Percentiles rank a stretch among this genome's conserved stretches.
Evolutionary conservation across 1,140 invertebrate genomes (phyloP).

Genomic region (Heliconius melpomene): DNA sequence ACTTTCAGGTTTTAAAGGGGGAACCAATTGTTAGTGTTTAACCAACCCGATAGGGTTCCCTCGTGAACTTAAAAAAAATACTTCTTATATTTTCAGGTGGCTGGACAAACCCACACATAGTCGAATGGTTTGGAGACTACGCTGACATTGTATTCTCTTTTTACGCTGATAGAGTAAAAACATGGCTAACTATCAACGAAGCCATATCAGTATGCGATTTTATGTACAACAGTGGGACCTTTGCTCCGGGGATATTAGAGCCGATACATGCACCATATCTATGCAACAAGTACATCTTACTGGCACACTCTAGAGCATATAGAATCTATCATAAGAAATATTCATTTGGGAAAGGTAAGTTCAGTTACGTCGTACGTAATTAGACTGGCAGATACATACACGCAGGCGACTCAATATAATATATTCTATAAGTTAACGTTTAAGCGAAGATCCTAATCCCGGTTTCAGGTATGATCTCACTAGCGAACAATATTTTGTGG

Average conservation of each 20-base stretch:
- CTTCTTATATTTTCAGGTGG: conserved; percentile 24
- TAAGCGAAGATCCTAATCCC: no score
- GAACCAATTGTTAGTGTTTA: no score
- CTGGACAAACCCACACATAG: conserved; percentile 39
- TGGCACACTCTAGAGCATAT: conserved; percentile 37
- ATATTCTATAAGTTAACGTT: no score
- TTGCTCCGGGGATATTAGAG: conserved; percentile 21
- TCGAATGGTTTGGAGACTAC: conserved; percentile 36
- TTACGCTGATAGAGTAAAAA: conserved; percentile 34
- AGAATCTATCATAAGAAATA: conserved; percentile 24
- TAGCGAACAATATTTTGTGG: conserved; percentile 27
- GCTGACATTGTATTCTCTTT: conserved; percentile 30
- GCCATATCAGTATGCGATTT: conserved; percentile 26
- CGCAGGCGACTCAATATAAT: no score
- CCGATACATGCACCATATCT: conserved; percentile 28
- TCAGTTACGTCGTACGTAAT: not conserved
- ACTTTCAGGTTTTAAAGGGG: no score
- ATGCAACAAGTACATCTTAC: conserved; percentile 33
- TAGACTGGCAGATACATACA: no score
- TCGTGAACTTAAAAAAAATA: no score
- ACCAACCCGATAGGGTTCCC: no score
- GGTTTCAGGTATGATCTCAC: conserved; percentile 22
- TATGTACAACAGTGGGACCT: conserved; percentile 30
- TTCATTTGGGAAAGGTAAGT: not conserved
- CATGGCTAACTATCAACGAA: conserved; percentile 39